Evolutionary conservation across 1,140 invertebrate species (phyloP).

Genomic region (Drosophila azteca): DNA sequence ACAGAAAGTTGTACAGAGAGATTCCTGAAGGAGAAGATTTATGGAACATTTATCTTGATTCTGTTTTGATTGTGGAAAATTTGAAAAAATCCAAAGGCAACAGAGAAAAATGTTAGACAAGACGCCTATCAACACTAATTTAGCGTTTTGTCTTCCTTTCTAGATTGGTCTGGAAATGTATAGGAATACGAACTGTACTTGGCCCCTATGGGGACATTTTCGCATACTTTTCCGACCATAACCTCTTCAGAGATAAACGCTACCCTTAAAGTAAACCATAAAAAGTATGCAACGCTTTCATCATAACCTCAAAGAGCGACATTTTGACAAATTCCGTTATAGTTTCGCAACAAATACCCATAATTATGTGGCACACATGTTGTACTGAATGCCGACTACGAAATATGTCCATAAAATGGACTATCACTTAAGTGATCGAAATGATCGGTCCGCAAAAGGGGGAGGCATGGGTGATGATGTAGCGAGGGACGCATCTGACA

Average conservation of each 20-base stretch:
- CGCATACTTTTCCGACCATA: neutral
- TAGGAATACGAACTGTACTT: neutral
- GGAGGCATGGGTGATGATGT: constrained; percentile 13
- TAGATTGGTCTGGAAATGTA: no score
- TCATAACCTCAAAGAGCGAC: constrained; percentile 20
- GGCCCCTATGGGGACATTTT: neutral
- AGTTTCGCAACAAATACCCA: constrained; percentile 61
- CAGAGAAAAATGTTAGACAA: no score
- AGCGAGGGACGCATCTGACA: constrained; percentile 64
- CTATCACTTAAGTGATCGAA: constrained; percentile 72
- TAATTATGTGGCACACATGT: constrained; percentile 75
- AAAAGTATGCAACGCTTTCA: constrained; percentile 50
- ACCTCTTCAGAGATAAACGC: neutral
- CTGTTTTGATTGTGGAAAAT: no score
- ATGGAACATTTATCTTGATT: no score
- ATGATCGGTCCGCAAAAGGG: constrained; percentile 7
- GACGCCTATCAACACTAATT: no score
- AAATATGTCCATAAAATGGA: constrained; percentile 77
- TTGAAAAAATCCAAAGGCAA: no score
- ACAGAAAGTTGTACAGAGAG: no score
- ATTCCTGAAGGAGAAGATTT: no score
- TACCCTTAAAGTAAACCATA: no score
- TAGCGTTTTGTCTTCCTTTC: no score
- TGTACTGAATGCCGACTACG: constrained; percentile 23
- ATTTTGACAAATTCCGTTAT: constrained; percentile 66